Evolutionary conservation across 1,140 invertebrate genomes (phyloP).

Genomic region (Gryon sp.): DNA sequence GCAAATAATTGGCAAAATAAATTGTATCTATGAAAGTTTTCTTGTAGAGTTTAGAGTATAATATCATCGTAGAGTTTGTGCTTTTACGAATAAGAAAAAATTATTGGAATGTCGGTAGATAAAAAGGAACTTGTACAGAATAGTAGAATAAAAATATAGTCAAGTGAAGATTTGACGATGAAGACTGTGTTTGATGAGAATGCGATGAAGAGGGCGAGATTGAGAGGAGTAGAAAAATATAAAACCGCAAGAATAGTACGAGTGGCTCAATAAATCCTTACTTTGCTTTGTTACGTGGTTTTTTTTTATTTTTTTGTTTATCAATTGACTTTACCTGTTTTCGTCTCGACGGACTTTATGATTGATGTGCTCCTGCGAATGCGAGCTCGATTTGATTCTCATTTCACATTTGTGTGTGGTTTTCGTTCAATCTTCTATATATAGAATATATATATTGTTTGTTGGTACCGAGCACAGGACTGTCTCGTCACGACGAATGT

Average conservation of each 20-base stretch:
- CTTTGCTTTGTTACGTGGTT: conserved; percentile 62
- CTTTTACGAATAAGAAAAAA: too few species aligned
- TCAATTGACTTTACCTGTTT: conserved; percentile 67
- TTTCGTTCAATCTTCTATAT: too few species aligned
- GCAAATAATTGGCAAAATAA: too few species aligned
- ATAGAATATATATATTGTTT: too few species aligned
- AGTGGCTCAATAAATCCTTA: conserved; percentile 65
- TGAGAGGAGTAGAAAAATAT: conserved; percentile 70
- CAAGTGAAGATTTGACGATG: conserved; percentile 40
- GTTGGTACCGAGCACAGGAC: conserved; percentile 17
- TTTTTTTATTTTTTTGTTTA: conserved; percentile 54
- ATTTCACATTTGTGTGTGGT: conserved; percentile 11
- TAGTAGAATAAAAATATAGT: conserved; percentile 30
- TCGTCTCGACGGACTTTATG: conserved; percentile 50
- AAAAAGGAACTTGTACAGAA: conserved; percentile 52
- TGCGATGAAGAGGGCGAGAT: conserved; percentile 48
- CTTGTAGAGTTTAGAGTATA: too few species aligned
- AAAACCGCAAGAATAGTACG: conserved; percentile 67
- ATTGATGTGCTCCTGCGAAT: conserved; percentile 43
- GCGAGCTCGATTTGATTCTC: conserved; percentile 44
- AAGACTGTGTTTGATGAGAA: conserved; percentile 48
- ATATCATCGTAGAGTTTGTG: too few species aligned
- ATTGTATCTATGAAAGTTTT: too few species aligned
- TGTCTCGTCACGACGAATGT: conserved; percentile 40
- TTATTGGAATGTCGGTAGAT: conserved; percentile 48